Base-by-base conservation (phyloP, 1,140 invertebrate species). In the Agrilus planipennis region DNA sequence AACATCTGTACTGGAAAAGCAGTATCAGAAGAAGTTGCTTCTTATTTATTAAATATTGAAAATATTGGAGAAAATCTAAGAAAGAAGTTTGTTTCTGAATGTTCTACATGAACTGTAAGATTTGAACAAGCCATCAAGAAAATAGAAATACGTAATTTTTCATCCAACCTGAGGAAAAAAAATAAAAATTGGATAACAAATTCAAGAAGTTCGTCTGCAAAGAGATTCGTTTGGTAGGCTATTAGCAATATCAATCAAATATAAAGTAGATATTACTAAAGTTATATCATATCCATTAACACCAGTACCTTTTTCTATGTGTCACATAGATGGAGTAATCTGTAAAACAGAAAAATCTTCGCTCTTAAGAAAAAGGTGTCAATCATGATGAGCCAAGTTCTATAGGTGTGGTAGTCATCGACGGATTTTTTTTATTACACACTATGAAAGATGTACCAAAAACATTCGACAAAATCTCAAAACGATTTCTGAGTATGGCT, bases 381-480 rank as follows among this genome's bases (percentile, higher is more conserved):
- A 20, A 47, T 15, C 30, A 36, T 39, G 39, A 45, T 41, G 31
- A 42, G 22, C 44, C 50, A 16, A 17, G 22, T 15, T 34, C 46
- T 37, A 44, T 49, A 14, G 49, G 57, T 49, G 17, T 55, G 9
- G 9, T 47, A 7, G 40, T 59, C n/a, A 35, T 51, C 21, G 57
- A 59, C 44, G 57, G 54, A 3, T 59, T 59, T 35, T 60, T 54
- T 41, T 39, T 58, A 9, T 34, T 60, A 10, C 50, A 61, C 37
- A 41, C 47, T 1, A 47, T 61, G 37, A 55, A 47, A 46, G 46
- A 54, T 47, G 42, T 57, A 4, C 55, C 52, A 9, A 42, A 42
- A 39, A 52, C 31, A 4, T 61, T 55, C 50, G 52, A 51, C 39
- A 29, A 23, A 46, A 51, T 58, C 25, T 57, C 50, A 14, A 54